A percentile compares a stretch with the other conserved stretches of the same genome.
Evolutionary conservation across 2,113 vertebrate species (phyloP).

Genomic region (Tyrannus savana): DNA sequence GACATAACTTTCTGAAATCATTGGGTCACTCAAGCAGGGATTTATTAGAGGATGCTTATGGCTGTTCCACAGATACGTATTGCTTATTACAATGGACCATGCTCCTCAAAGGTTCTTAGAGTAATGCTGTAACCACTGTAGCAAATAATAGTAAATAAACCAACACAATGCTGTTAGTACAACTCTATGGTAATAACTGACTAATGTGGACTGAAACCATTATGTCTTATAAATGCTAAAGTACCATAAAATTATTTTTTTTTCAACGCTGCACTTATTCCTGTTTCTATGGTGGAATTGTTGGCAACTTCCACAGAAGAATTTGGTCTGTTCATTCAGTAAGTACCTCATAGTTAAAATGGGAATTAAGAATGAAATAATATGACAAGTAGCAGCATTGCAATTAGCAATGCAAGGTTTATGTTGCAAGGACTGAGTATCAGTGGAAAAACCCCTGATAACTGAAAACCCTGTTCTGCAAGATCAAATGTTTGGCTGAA

Average conservation of each 20-base stretch:
- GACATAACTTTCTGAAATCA: not conserved
- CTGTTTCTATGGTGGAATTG: not conserved
- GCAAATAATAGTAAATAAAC: not conserved
- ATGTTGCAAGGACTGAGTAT: not conserved
- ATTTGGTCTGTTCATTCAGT: conserved; percentile 1
- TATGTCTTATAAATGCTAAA: not conserved
- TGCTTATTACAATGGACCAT: not conserved
- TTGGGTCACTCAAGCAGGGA: not conserved
- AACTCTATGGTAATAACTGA: not conserved
- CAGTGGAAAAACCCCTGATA: not conserved
- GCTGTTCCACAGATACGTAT: not conserved
- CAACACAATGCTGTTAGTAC: not conserved
- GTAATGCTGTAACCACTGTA: not conserved
- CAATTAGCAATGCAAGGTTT: not conserved
- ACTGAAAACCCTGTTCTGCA: not conserved
- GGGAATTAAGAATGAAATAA: not conserved
- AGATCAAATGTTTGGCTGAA: not conserved
- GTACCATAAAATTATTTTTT: not conserved
- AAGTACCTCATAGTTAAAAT: not conserved
- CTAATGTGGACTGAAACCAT: not conserved
- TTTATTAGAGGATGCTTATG: not conserved
- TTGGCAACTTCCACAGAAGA: not conserved
- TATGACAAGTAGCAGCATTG: not conserved
- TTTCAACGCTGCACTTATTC: not conserved
- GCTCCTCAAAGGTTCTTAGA: not conserved